phyloP scores from a whole-genome alignment of 2,113 vertebrate genomes.

The Dissostichus mawsoni region DNA sequence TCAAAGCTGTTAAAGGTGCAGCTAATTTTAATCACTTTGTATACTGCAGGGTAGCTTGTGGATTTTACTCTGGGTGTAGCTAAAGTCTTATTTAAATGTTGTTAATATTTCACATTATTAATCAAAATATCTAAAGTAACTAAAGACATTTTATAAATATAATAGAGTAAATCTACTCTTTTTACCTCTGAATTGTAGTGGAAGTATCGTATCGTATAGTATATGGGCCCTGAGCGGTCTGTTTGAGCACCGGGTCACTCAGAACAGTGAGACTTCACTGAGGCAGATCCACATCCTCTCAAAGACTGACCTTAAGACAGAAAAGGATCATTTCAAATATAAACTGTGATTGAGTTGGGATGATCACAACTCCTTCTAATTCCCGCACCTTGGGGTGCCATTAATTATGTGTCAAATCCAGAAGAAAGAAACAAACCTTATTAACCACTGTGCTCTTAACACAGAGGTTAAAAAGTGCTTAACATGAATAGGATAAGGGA shows the following conservation, averaged over 20 bases:
- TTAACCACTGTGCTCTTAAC: not conserved
- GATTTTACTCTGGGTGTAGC: too few species aligned
- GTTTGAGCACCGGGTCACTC: not conserved
- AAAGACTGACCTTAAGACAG: conserved; percentile 4
- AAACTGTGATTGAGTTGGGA: conserved; percentile 40
- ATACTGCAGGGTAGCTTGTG: too few species aligned
- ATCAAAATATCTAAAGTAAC: too few species aligned
- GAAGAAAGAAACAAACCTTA: not conserved
- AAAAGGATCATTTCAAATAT: not conserved
- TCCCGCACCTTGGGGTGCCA: not conserved
- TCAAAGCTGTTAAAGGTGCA: too few species aligned
- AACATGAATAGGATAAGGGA: not conserved
- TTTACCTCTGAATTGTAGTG: too few species aligned
- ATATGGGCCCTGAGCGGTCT: conserved; percentile 42
- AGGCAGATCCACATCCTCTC: conserved; percentile 1
- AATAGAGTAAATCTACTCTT: too few species aligned
- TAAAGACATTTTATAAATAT: too few species aligned
- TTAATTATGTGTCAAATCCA: not conserved
- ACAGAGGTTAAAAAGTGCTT: not conserved
- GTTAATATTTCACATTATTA: too few species aligned
- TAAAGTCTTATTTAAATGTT: too few species aligned
- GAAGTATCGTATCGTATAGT: too few species aligned
- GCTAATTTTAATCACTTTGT: too few species aligned
- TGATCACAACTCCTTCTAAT: not conserved
- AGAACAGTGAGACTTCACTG: not conserved